Evolutionary conservation across 1,140 invertebrate genomes (phyloP).

Genomic region (Carcinoscorpius rotundicauda): DNA sequence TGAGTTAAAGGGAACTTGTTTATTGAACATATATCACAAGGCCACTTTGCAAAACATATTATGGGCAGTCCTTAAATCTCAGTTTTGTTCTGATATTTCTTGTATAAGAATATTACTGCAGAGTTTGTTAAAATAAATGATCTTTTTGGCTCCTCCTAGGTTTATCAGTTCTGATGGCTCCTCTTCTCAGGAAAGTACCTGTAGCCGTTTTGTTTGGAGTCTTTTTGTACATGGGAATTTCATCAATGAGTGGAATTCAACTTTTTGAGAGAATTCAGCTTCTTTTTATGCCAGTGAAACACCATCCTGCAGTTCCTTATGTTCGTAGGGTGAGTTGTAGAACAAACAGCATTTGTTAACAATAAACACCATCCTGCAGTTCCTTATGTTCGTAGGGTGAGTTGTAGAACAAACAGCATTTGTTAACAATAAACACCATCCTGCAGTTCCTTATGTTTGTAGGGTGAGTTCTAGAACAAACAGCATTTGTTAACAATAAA

Average conservation of each 20-base stretch:
- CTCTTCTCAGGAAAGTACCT: conserved; percentile 66
- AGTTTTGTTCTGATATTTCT: neutral
- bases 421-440: too few relatives aligned
- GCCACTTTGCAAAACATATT: too few relatives aligned
- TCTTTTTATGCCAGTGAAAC: conserved; percentile 85
- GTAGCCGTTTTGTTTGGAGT: conserved; percentile 91
- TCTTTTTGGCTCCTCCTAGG: conserved; percentile 56
- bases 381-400: conserved; percentile 37
- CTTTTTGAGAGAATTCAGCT: conserved; percentile 74
- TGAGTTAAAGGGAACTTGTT: too few relatives aligned
- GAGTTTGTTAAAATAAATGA: conserved; percentile 1
- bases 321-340: conserved; percentile 33
- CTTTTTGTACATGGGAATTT: conserved; percentile 93
- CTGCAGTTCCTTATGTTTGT: neutral
- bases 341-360: too few relatives aligned
- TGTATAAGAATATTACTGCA: conserved; percentile 1
- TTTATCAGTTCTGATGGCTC: conserved; percentile 65
- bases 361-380: too few relatives aligned
- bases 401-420: too few relatives aligned
- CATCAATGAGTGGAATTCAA: conserved; percentile 81
- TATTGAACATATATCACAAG: too few relatives aligned
- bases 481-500: too few relatives aligned
- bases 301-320: conserved; percentile 65
- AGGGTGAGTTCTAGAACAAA: neutral
- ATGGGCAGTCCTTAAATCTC: too few relatives aligned